Conservation (phyloP, 2,797 vertebrate species). For the Cryptoblepharus egeriae region DNA sequence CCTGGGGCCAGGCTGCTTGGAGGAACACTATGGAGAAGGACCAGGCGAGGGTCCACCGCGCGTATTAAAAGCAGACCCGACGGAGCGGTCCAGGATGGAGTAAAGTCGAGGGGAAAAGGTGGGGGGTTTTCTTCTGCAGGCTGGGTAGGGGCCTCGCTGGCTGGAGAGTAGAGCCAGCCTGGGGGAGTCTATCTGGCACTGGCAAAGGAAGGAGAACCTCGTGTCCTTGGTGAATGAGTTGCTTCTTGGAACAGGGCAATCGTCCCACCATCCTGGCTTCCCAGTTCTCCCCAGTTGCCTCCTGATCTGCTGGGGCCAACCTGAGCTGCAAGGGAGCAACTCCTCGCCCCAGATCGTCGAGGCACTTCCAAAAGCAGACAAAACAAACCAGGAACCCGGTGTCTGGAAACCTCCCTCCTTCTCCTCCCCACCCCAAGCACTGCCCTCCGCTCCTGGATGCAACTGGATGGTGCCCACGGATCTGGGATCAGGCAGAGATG, state of each 20-base stretch:
- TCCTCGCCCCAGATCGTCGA: background rate
- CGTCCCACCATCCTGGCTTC: background rate
- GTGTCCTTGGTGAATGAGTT: background rate
- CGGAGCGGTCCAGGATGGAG: slow-evolving; percentile 68
- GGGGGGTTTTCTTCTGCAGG: slow-evolving; percentile 50
- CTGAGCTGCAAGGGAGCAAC: background rate
- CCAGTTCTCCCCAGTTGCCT: background rate
- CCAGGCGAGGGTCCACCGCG: too few relatives aligned
- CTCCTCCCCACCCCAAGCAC: too few relatives aligned
- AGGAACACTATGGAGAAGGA: too few relatives aligned
- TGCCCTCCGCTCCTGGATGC: slow-evolving; percentile 54
- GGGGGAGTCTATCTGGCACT: slow-evolving; percentile 36
- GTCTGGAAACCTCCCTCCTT: background rate
- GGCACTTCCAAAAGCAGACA: too few relatives aligned
- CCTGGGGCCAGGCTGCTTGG: too few relatives aligned
- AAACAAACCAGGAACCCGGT: too few relatives aligned
- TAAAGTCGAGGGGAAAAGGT: slow-evolving; percentile 36
- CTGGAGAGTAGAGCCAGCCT: slow-evolving; percentile 37
- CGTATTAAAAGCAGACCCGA: slow-evolving; percentile 58
- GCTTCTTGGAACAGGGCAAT: slow-evolving; percentile 48
- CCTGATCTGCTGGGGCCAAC: slow-evolving; percentile 33
- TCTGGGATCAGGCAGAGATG: slow-evolving; percentile 81
- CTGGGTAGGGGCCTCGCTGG: slow-evolving; percentile 44
- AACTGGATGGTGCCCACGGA: slow-evolving; percentile 67
- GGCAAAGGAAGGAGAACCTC: background rate